These are phyloP conservation scores for Lycocerus yunnanus DNA, from an alignment of 2,888 invertebrate genomes.

Conservation along the genomic window DNA sequence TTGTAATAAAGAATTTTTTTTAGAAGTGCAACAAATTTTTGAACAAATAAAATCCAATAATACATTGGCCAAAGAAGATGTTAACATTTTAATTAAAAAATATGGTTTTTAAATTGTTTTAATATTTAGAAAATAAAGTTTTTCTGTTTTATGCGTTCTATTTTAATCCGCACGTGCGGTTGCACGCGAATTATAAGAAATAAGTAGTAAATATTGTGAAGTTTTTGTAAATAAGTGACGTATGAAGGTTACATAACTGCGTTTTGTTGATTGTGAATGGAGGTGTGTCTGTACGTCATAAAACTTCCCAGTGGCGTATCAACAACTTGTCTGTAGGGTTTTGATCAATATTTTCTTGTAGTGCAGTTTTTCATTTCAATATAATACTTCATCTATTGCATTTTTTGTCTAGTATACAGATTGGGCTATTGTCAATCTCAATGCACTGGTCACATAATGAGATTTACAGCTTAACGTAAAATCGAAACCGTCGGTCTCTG, in stretches of 20 bases:
- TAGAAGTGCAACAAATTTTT: conserved; percentile 53
- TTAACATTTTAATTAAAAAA: conserved; percentile 46
- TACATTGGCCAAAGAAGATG: conserved; percentile 43
- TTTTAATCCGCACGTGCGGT: neutral
- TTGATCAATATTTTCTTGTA: neutral
- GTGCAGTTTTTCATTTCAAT: neutral
- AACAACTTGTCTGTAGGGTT: neutral
- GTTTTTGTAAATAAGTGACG: neutral
- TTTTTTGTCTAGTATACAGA: too few relatives aligned
- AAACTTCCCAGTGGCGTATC: neutral
- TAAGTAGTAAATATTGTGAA: neutral
- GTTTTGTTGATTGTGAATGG: neutral
- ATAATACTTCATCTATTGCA: too few relatives aligned
- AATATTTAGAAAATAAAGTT: neutral
- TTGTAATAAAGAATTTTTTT: conserved; percentile 37
- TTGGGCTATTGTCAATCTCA: too few relatives aligned
- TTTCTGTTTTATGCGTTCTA: neutral
- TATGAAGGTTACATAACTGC: neutral
- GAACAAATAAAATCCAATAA: conserved; percentile 46
- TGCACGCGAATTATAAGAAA: neutral
- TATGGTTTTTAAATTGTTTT: conserved; percentile 50
- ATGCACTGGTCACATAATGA: too few relatives aligned
- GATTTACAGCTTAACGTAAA: too few relatives aligned
- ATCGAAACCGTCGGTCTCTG: too few relatives aligned
- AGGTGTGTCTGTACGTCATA: neutral